A percentile compares a stretch with the other conserved stretches of the same genome.
phyloP scores from a whole-genome alignment of 2,888 invertebrate genomes.

The Leptopterna dolabrata region DNA sequence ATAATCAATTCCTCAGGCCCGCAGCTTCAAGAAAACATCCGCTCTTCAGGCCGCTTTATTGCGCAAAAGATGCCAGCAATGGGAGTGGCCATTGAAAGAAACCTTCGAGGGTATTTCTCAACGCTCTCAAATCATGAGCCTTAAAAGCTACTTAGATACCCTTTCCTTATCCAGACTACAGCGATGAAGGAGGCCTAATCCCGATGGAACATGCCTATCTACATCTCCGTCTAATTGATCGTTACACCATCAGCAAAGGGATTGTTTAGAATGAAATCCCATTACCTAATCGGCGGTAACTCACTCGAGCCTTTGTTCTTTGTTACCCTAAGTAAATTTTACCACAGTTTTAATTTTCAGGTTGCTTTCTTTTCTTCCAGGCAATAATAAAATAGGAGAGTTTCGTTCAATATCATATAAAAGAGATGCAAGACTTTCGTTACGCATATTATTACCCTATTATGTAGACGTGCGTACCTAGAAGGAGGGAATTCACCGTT shows the following conservation, averaged over 20 bases:
- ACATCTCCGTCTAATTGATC: slow-evolving; percentile 15
- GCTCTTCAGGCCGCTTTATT: neutral
- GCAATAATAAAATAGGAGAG: neutral
- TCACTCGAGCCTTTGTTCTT: neutral
- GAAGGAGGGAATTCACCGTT: no score
- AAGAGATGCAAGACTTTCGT: no score
- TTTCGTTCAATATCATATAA: no score
- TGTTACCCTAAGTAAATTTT: neutral
- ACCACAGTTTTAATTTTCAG: neutral
- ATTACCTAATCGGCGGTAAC: neutral
- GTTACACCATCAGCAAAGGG: neutral
- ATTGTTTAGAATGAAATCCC: neutral
- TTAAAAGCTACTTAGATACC: neutral
- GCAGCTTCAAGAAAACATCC: neutral
- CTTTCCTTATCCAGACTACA: neutral
- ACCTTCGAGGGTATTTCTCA: neutral
- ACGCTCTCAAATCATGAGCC: neutral
- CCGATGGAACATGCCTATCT: neutral
- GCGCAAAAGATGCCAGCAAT: neutral
- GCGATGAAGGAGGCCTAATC: neutral
- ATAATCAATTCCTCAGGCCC: neutral
- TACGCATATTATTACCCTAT: no score
- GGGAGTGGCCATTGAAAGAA: neutral
- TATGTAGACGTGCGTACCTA: no score
- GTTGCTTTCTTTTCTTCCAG: neutral